Evolutionary conservation across 2,888 invertebrate species (phyloP).

Genomic region (Gari tellinella): DNA sequence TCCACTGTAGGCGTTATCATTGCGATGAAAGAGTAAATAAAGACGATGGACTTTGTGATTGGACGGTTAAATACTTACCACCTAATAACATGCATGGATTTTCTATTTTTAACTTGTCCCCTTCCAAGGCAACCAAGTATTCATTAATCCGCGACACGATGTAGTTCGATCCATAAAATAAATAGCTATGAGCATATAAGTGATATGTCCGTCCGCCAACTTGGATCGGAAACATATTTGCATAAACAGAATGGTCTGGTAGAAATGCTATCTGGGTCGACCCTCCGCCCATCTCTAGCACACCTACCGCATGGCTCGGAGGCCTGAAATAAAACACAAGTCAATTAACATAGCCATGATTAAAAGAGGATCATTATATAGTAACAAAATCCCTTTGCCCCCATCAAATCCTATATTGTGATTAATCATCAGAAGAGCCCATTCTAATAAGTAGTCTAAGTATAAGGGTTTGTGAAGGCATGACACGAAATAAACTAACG

Average conservation of each 20-base stretch:
- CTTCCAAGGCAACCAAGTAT: slow-evolving; percentile 25
- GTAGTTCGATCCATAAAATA: slow-evolving; percentile 79
- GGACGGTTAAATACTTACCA: too few relatives aligned
- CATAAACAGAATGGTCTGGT: slow-evolving; percentile 76
- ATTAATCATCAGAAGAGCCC: too few relatives aligned
- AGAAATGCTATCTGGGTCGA: slow-evolving; percentile 86
- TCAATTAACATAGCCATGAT: neutral
- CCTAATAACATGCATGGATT: slow-evolving; percentile 80
- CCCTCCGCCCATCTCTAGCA: slow-evolving; percentile 86
- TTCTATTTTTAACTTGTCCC: slow-evolving; percentile 26
- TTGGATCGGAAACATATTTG: slow-evolving; percentile 80
- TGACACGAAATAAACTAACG: too few relatives aligned
- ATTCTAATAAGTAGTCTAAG: too few relatives aligned
- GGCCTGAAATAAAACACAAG: slow-evolving; percentile 46
- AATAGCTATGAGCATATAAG: slow-evolving; percentile 82
- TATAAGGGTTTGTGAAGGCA: too few relatives aligned
- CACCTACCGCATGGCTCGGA: slow-evolving; percentile 82
- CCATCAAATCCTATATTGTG: too few relatives aligned
- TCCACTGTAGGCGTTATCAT: too few relatives aligned
- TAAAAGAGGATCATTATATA: too few relatives aligned
- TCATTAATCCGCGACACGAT: slow-evolving; percentile 69
- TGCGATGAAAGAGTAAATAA: too few relatives aligned
- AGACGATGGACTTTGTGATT: too few relatives aligned
- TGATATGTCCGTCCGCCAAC: slow-evolving; percentile 76
- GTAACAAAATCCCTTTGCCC: too few relatives aligned